These are phyloP conservation scores for Myripristis jacobus DNA, from an alignment of 2,797 vertebrate genomes.

Conservation along the genomic window DNA sequence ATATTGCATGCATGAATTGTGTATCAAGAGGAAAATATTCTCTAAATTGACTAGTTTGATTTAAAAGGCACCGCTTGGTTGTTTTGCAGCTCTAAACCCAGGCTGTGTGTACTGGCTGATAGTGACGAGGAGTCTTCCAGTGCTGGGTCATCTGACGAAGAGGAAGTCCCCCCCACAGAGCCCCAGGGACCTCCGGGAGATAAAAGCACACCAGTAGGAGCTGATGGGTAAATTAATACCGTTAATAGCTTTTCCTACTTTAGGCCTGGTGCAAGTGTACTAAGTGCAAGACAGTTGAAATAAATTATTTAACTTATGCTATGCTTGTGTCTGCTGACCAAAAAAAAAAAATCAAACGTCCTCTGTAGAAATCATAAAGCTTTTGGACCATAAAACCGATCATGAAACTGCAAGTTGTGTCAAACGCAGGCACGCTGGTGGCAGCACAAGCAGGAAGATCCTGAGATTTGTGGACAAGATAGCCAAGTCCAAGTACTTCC, in stretches of 20 bases:
- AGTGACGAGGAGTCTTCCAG: constrained; percentile 91
- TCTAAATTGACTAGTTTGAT: background rate
- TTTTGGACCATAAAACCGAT: too few species aligned
- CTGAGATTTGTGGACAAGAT: constrained; percentile 91
- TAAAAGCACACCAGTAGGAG: constrained; percentile 49
- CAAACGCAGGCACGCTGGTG: constrained; percentile 79
- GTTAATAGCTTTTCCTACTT: background rate
- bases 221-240: constrained; percentile 81
- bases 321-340: too few species aligned
- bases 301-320: too few species aligned
- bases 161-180: constrained; percentile 79
- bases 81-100: constrained; percentile 76
- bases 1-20: too few species aligned
- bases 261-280: too few species aligned
- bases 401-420: background rate
- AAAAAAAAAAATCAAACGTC: too few species aligned
- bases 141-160: constrained; percentile 88
- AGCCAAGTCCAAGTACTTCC: constrained; percentile 91
- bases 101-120: constrained; percentile 84
- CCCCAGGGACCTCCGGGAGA: constrained; percentile 76
- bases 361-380: too few species aligned
- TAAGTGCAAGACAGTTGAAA: too few species aligned
- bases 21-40: background rate
- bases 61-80: constrained; percentile 22
- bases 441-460: constrained; percentile 87